Evolutionary conservation across 2,888 invertebrate species (phyloP), one percentile per base, ranked within the genome.

Genomic region (Plagodis pulveraria): DNA sequence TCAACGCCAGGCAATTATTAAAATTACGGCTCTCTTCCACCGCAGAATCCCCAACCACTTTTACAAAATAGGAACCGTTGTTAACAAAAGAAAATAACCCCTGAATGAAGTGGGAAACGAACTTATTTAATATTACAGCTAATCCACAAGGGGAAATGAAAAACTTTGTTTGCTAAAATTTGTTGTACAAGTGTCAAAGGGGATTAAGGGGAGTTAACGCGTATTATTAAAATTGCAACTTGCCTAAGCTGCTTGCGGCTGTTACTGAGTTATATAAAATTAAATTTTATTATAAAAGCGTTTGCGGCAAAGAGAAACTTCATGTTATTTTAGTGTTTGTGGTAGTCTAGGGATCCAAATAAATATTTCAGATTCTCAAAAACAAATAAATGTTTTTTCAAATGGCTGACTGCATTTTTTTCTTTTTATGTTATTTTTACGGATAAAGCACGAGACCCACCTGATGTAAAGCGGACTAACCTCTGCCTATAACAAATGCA

Each of bases 131-230:
- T 60, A 57, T 50, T 61, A 56, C 43, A 44, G 50, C 50, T 50
- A 62, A 66, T 67, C 70, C 74, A 59, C 49, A 11, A 62, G 51
- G 70, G 38, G 44, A 66, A 56, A 70, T 72, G 65, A 65, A 72
- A 73, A 76, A 72, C 65, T 75, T 71, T 62, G 62, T 56, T 66
- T 61, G 36, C 43, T 55, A 41, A 58, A 65, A 61, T 62, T 69
- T 64, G 57, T 44, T 32, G 56, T 66, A 67, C 49, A 63, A 62
- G 58, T 44, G 54, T 40, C 58, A 50, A 51, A 56, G 40, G 54
- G 58, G 63, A 66, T 66, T 55, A 66, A 48, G 38, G 49, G 43
- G 53, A 44, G 61, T 61, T 60, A 59, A 51, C 40, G 51, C 33
- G 59, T 42, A 55, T 59, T 59, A 56, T 61, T 61, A 61, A 60